Conservation (phyloP, 1,140 invertebrate species). For the Caenorhabditis briggsae region DNA sequence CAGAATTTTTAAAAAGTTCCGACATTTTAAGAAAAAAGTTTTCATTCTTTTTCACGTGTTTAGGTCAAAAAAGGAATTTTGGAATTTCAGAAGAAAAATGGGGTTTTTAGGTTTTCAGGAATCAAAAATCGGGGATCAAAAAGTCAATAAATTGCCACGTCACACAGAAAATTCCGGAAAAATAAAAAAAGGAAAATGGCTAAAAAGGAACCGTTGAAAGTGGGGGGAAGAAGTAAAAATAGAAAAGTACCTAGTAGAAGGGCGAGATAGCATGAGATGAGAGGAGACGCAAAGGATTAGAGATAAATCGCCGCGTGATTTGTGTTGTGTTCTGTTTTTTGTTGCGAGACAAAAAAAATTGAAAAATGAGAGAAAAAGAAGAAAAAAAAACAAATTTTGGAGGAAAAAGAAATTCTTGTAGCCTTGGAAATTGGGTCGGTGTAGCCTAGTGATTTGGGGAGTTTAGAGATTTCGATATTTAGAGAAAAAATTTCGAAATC, state of each 20-base stretch:
- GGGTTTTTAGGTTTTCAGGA: neutral
- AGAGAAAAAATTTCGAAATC: too few relatives aligned
- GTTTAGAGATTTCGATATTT: neutral
- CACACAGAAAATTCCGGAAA: neutral
- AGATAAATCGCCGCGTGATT: neutral
- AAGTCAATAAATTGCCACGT: neutral
- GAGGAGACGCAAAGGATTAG: neutral
- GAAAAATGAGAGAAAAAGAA: too few relatives aligned
- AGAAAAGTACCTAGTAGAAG: slow-evolving; percentile 47
- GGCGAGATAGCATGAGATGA: neutral
- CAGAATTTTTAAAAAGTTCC: too few relatives aligned
- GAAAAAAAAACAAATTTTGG: too few relatives aligned
- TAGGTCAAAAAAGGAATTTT: neutral
- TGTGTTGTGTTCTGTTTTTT: too few relatives aligned
- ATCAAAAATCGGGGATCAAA: neutral
- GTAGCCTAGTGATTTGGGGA: neutral
- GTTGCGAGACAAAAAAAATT: too few relatives aligned
- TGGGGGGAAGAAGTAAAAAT: neutral
- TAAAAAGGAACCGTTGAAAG: neutral
- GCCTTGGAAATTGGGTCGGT: too few relatives aligned
- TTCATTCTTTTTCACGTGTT: too few relatives aligned
- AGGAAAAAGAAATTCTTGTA: neutral
- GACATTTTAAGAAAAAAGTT: too few relatives aligned
- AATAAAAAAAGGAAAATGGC: neutral
- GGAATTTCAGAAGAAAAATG: neutral